phyloP scores from a whole-genome alignment of 2,797 vertebrate genomes.

The Enteromius treurensis region DNA sequence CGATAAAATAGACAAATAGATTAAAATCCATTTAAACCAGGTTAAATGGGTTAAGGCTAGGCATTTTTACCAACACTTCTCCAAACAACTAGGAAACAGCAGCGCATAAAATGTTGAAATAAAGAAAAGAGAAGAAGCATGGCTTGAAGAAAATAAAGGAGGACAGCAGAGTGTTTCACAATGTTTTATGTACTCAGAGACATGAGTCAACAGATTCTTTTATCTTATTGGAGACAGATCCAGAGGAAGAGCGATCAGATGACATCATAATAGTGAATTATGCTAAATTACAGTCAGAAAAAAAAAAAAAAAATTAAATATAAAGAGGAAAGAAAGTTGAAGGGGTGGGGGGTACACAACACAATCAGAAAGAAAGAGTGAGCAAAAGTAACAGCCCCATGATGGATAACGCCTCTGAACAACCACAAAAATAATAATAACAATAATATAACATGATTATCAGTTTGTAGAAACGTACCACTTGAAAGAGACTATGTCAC shows the following conservation, averaged over 20 bases:
- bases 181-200: conserved; percentile 77
- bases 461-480: conserved; percentile 54
- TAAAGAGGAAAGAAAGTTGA: conserved; percentile 49
- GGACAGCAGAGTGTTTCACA: conserved; percentile 64
- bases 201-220: conserved; percentile 66
- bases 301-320: conserved; percentile 9
- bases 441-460: conserved; percentile 27
- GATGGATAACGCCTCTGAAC: conserved; percentile 54
- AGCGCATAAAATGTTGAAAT: background rate
- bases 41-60: background rate
- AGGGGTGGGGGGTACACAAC: conserved; percentile 56
- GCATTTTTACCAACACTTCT: background rate
- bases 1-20: no score
- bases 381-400: conserved; percentile 61
- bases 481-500: conserved; percentile 63
- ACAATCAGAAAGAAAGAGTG: conserved; percentile 66
- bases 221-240: conserved; percentile 68
- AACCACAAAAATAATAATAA: conserved; percentile 24
- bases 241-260: conserved; percentile 65
- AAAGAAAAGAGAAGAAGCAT: conserved; percentile 6
- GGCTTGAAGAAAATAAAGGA: conserved; percentile 51
- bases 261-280: conserved; percentile 47
- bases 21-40: background rate
- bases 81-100: background rate
- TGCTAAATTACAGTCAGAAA: conserved; percentile 54